A percentile compares a stretch with the other conserved stretches of the same genome.
Conservation (phyloP, 2,888 invertebrate species). For the Xanthostigma xanthostigma region DNA sequence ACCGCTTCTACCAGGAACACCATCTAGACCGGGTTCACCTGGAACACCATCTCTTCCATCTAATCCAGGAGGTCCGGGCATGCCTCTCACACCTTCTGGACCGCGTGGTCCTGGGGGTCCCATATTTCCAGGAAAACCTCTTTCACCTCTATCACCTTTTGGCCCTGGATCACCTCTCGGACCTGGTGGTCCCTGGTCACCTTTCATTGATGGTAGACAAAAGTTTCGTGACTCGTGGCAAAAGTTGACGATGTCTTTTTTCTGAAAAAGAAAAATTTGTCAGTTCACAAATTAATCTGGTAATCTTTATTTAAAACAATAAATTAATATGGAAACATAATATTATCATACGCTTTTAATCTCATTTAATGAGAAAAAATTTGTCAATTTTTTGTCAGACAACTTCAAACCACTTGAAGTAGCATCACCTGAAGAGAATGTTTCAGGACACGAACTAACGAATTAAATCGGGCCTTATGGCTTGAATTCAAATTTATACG, state of each 20-base stretch:
- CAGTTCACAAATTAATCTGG: conserved; percentile 1
- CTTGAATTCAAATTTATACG: too few relatives aligned
- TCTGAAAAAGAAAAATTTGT: conserved; percentile 1
- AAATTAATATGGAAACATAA: background rate
- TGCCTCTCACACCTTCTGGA: conserved; percentile 47
- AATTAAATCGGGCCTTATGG: too few relatives aligned
- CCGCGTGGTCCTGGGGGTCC: conserved; percentile 33
- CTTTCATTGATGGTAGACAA: conserved; percentile 26
- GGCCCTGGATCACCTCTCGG: conserved; percentile 52
- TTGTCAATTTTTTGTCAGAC: conserved; percentile 1
- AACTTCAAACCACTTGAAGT: too few relatives aligned
- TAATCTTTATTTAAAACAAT: conserved; percentile 1
- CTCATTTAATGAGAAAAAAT: too few relatives aligned
- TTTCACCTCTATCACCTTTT: conserved; percentile 53
- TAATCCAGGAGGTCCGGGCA: conserved; percentile 53
- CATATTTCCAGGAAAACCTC: conserved; percentile 43
- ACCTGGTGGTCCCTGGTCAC: conserved; percentile 50
- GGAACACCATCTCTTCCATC: conserved; percentile 84
- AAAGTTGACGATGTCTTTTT: conserved; percentile 13
- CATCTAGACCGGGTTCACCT: conserved; percentile 80
- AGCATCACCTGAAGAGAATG: too few relatives aligned
- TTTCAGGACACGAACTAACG: too few relatives aligned
- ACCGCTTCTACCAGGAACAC: conserved; percentile 73
- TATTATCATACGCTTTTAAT: too few relatives aligned
- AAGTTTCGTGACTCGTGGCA: conserved; percentile 40